phyloP scores from a whole-genome alignment of 2,113 vertebrate species.

The Motacilla alba region DNA sequence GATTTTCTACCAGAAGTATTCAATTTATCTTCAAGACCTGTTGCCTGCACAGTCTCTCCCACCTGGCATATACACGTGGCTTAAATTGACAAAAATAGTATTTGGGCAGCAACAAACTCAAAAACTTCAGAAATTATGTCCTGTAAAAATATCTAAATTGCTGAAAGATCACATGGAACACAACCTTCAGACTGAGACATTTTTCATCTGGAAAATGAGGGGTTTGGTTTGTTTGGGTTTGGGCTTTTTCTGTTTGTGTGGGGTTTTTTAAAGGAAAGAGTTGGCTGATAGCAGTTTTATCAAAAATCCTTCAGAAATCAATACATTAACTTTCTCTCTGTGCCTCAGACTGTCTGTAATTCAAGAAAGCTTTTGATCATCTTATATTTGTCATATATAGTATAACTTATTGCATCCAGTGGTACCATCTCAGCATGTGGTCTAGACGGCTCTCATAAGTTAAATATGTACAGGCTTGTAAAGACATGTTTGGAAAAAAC shows the following conservation, averaged over 20 bases:
- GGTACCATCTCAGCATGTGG: constrained; percentile 21
- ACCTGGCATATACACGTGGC: neutral
- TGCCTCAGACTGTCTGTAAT: neutral
- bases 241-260: neutral
- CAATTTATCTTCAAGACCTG: neutral
- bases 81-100: neutral
- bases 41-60: neutral
- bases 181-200: neutral
- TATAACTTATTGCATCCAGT: neutral
- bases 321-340: neutral
- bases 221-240: neutral
- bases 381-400: neutral
- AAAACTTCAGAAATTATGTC: neutral
- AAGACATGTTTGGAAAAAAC: neutral
- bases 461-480: constrained; percentile 3
- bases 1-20: neutral
- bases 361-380: constrained; percentile 16
- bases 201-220: neutral
- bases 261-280: neutral
- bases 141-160: neutral
- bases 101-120: neutral
- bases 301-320: neutral
- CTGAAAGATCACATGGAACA: neutral
- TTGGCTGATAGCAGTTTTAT: neutral
- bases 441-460: neutral